Base-by-base conservation (phyloP, 2,113 vertebrate genomes). In the Gavialis gangeticus region DNA sequence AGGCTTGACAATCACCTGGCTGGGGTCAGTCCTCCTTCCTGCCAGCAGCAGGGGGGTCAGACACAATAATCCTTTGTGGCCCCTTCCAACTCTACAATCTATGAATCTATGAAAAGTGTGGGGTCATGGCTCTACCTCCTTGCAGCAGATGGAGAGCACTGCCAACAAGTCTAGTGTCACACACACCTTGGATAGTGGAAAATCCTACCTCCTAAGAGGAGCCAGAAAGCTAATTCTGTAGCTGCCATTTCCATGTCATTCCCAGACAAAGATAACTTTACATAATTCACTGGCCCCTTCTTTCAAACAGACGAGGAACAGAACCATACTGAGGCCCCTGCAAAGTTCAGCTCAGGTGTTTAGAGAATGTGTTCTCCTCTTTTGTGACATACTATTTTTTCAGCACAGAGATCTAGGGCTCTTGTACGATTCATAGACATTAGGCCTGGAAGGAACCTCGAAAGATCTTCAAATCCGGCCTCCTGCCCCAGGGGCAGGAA, bases 121-220 rank as follows among this genome's bases (percentile, higher is more conserved):
- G 62, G 84, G 13, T 30, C 82, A 66, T 37, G 55, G 30, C 21
- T 2, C 46, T 21, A 56, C 19, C 54, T 46, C 9, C 2, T 28
- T 24, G 55, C 28, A 12, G 21, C 82, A n/a, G 54, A 5, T n/a
- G 57, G 46, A 30, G 21, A 46, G n/a, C 4, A 2, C 37, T 58
- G 25, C 27, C 75, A 66, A 25, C 28, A 83, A 21, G 0, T 0
- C 56, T 9, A 37, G 62, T 77, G 59, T 9, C 24, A 80, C 6
- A 14, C 34, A 18, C 2, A 0, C 58, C 67, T 66, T 55, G 28
- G 3, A 11, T 79, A 10, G 21, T 1, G 22, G 46, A 64, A 30
- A 30, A 22, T 60, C 55, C 4, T 87, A 46, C 12, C 13, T 28
- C 64, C 4, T 9, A 2, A 12, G 69, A 88, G 85, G 12, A 73